Evolutionary conservation across 2,797 vertebrate genomes (phyloP), one percentile per base, ranked within the genome.

Genomic region (Sebastes trivittatus): DNA sequence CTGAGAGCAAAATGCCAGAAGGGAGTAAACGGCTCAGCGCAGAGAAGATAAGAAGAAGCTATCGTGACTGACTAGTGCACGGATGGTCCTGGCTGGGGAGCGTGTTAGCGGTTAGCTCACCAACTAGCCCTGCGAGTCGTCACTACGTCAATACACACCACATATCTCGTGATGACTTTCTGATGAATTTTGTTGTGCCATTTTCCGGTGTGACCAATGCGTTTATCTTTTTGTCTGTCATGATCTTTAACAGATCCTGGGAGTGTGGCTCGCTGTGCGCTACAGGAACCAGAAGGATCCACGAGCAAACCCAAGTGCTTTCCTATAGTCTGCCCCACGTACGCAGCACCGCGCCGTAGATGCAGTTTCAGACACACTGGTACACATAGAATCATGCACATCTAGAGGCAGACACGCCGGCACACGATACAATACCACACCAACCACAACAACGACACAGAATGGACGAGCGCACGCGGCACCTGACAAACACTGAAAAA

Each of bases 231-330:
- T 13, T 59, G 16, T n/a, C 36, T 52, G 10, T 55, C 22, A 3
- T 72, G 23, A 55, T 18, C 60, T 22, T 30, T 2, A 34, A 67
- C 94, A 98, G 97, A 97, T 98, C 87, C 96, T 98, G 52, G 97
- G 97, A 10, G 97, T 98, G 72, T 98, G 97, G 97, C 96, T 98
- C 25, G 97, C 97, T 2, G 96, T 97, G 93, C 96, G 97, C 86
- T 98, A 97, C 95, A 95, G 97, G 82, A 98, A 98, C 95, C 97
- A 98, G 89, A 98, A 98, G 87, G 97, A 98, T 82, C 97, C 98
- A 11, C 95, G 97, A 74, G 98, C 98, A 10, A 98, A 98, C 82
- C 98, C 98, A 29, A 98, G 98, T 89, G 98, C 97, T 87, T 98
- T 98, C 94, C 95, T 98, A 95, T 98, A 97, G 96, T 93, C 72